These are phyloP conservation scores for Megaceryle alcyon DNA, from an alignment of 2,797 vertebrate species.

Conservation along the genomic window DNA sequence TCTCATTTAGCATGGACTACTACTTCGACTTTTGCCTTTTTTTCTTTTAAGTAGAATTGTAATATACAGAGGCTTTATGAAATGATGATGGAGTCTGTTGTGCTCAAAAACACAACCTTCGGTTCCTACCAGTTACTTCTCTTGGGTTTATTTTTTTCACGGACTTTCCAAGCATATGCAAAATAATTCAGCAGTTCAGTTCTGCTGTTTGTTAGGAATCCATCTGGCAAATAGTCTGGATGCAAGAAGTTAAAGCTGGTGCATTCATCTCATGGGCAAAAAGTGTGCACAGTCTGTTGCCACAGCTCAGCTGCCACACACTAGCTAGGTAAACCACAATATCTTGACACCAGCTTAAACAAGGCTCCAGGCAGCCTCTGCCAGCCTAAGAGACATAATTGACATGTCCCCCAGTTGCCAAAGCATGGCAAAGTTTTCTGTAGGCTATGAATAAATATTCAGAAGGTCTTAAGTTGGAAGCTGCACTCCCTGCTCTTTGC, in stretches of 20 bases:
- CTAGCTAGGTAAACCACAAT: background rate
- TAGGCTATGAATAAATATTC: background rate
- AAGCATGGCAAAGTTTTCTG: background rate
- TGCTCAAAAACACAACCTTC: fast-evolving
- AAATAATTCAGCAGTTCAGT: slow-evolving; percentile 28
- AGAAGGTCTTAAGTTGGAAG: background rate
- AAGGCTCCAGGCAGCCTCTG: background rate
- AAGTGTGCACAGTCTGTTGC: background rate
- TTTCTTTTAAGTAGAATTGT: background rate
- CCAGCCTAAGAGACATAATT: background rate
- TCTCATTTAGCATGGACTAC: background rate
- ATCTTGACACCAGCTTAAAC: background rate
- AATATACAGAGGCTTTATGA: background rate
- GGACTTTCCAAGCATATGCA: background rate
- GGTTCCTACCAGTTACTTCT: background rate
- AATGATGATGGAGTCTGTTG: background rate
- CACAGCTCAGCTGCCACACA: background rate
- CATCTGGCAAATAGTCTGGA: background rate
- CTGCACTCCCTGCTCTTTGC: fast-evolving
- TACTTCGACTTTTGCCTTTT: background rate
- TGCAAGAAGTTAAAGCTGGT: background rate
- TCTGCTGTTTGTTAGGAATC: slow-evolving; percentile 2
- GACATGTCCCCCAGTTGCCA: background rate
- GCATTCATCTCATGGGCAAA: background rate
- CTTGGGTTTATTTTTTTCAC: slow-evolving; percentile 1